Base-by-base conservation (phyloP, 1,140 invertebrate genomes). In the Magallana gigas region DNA sequence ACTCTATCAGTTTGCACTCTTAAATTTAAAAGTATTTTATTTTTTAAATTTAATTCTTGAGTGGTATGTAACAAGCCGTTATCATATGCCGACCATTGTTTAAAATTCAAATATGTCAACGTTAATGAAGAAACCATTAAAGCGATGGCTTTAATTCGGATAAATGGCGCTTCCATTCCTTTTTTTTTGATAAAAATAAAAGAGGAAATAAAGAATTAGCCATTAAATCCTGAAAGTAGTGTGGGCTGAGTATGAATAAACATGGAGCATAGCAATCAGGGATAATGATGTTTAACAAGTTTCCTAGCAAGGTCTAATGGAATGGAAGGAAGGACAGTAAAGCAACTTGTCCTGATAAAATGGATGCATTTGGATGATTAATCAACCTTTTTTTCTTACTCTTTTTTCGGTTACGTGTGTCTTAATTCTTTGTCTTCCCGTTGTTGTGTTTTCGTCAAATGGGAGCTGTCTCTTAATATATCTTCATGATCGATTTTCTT, bases 401-500 rank as follows among this genome's bases (percentile, higher is more conserved):
- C 36, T 48, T 48, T 48, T 48, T 48, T 48, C 36, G 36, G 36
- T 48, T 18, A 18, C 18, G n/a, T 62, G 60, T 62, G 60, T 62
- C 14, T 62, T 62, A n/a, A 62, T 16, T 8, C 36, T 29, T 36
- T 29, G 11, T 11, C 23, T 29, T 76, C 11, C 7, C 9, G 11
- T 76, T 36, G 36, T 76, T 76, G 68, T 76, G 18, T 29, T 76
- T 29, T 76, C 68, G 36, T 76, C 68, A 76, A 76, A 76, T 29
- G 14, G 68, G 29, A 12, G 23, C 18, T 76, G 68, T 76, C 68
- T 76, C 68, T 76, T 76, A 76, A 76, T 76, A 76, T 76, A 76
- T 76, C 68, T 23, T 76, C 68, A 76, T 76, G 23, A 76, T 76
- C 68, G 68, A 76, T 76, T 76, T 76, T 76, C 68, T 76, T 76